phyloP scores from a whole-genome alignment of 2,113 vertebrate genomes.

The Pachypanchax playfairii region DNA sequence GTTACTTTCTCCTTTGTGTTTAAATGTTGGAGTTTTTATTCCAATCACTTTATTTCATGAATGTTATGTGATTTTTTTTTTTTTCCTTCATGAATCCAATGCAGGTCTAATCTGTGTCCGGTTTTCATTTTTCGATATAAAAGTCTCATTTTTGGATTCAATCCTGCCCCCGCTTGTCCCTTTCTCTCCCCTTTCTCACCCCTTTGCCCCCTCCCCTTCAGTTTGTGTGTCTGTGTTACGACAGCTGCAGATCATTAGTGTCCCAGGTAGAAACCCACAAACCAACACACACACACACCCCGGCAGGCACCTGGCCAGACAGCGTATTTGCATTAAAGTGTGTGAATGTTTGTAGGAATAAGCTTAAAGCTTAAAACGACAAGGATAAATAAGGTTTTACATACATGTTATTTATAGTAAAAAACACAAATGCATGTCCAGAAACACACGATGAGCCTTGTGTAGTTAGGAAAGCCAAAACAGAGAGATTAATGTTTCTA shows the following conservation, averaged over 20 bases:
- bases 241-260: conserved; percentile 69
- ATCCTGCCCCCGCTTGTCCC: too few relatives aligned
- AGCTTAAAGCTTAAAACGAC: conserved; percentile 35
- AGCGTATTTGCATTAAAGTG: background rate
- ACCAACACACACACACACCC: conserved; percentile 4
- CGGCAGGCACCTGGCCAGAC: conserved; percentile 50
- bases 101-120: background rate
- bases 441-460: conserved; percentile 36
- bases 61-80: background rate
- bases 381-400: conserved; percentile 52
- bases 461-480: conserved; percentile 48
- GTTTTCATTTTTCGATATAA: too few relatives aligned
- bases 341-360: background rate
- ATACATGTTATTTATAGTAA: conserved; percentile 41
- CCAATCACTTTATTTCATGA: background rate
- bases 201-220: background rate
- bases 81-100: background rate
- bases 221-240: conserved; percentile 33
- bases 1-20: conserved; percentile 30
- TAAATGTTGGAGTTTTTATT: background rate
- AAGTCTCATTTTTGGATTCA: background rate
- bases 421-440: conserved; percentile 17
- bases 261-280: conserved; percentile 47
- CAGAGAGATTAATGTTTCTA: conserved; percentile 64
- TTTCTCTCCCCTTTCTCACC: background rate